These are phyloP conservation scores for Thera obeliscata DNA, from an alignment of 2,888 invertebrate genomes.

Conservation along the genomic window DNA sequence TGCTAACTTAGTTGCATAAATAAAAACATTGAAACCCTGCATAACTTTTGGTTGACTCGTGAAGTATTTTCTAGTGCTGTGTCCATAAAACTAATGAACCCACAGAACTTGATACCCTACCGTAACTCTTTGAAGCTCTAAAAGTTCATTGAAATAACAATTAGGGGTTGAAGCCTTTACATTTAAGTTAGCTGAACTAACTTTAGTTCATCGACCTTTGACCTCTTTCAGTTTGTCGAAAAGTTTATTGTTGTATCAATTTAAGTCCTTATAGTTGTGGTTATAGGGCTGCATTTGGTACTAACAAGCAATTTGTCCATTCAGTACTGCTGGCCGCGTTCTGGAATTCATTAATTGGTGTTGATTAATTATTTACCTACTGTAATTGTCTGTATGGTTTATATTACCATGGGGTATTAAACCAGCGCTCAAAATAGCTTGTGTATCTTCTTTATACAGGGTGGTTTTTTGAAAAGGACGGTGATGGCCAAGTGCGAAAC, in stretches of 20 bases:
- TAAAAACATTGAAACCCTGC: too few relatives aligned
- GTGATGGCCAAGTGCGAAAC: too few relatives aligned
- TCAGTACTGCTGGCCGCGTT: neutral
- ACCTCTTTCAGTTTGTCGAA: slow-evolving; percentile 2
- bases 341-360: slow-evolving; percentile 1
- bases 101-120: too few relatives aligned
- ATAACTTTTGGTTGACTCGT: too few relatives aligned
- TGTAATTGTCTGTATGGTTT: neutral
- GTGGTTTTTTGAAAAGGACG: too few relatives aligned
- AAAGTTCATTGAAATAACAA: slow-evolving; percentile 6
- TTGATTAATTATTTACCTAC: slow-evolving; percentile 5
- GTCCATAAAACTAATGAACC: too few relatives aligned
- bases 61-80: too few relatives aligned
- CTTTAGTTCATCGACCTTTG: slow-evolving; percentile 8
- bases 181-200: neutral
- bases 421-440: too few relatives aligned
- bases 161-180: slow-evolving; percentile 1
- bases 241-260: slow-evolving; percentile 4
- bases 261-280: neutral
- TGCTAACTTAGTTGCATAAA: too few relatives aligned
- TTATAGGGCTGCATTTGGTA: too few relatives aligned
- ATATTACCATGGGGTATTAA: neutral
- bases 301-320: neutral
- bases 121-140: slow-evolving; percentile 14
- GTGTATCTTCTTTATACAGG: too few relatives aligned